A percentile compares a stretch with the other conserved stretches of the same genome.
phyloP scores from a whole-genome alignment of 2,888 invertebrate genomes.

The Cantharis lateralis region DNA sequence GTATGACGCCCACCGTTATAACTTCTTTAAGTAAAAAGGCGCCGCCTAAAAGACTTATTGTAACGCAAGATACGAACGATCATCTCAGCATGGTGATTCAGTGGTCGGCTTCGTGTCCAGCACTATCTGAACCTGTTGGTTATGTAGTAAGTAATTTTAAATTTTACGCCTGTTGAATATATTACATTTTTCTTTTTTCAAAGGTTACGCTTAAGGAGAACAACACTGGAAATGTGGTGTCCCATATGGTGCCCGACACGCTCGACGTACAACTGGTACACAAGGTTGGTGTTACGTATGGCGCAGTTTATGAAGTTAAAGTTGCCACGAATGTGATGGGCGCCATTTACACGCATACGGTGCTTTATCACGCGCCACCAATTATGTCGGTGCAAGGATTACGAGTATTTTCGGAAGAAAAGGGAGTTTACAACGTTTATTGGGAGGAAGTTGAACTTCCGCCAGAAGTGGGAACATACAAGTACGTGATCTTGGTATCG shows the following conservation, averaged over 20 bases:
- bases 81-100: slow-evolving; percentile 62
- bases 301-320: slow-evolving; percentile 60
- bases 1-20: slow-evolving; percentile 54
- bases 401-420: slow-evolving; percentile 62
- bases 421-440: slow-evolving; percentile 67
- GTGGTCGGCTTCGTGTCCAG: slow-evolving; percentile 75
- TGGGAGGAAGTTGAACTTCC: slow-evolving; percentile 64
- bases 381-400: slow-evolving; percentile 69
- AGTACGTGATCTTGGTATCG: slow-evolving; percentile 71
- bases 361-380: slow-evolving; percentile 60
- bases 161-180: no score
- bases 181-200: not conserved
- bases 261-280: slow-evolving; percentile 59
- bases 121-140: slow-evolving; percentile 55
- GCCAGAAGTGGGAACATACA: slow-evolving; percentile 46
- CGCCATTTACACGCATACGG: slow-evolving; percentile 57
- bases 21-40: slow-evolving; percentile 70
- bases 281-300: slow-evolving; percentile 58
- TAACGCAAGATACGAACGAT: slow-evolving; percentile 50
- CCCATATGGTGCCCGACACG: slow-evolving; percentile 59
- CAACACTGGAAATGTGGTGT: slow-evolving; percentile 53
- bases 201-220: slow-evolving; percentile 61
- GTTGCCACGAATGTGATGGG: slow-evolving; percentile 57
- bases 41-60: slow-evolving; percentile 70
- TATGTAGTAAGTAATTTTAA: slow-evolving; percentile 63